Percentiles rank a stretch among this genome's conserved stretches.
Conservation (phyloP, 2,113 vertebrate genomes). For the Tetrao urogallus region DNA sequence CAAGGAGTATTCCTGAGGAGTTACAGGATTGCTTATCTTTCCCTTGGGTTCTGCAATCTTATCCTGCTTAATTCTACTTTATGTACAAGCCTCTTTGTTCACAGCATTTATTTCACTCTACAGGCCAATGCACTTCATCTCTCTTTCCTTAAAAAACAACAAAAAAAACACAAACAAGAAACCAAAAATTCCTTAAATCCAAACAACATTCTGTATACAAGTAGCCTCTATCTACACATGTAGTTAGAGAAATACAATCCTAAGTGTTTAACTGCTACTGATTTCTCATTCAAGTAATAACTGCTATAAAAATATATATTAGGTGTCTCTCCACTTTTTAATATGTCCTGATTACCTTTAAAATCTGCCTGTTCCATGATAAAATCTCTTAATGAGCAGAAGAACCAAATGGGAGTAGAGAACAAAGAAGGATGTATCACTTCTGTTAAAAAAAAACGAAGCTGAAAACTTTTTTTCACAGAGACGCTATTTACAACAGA, state of each 20-base stretch:
- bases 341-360: background rate
- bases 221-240: background rate
- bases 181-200: background rate
- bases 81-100: background rate
- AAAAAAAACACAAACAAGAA: background rate
- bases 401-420: background rate
- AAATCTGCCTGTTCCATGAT: background rate
- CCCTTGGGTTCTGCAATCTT: background rate
- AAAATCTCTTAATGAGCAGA: background rate
- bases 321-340: background rate
- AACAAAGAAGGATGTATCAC: background rate
- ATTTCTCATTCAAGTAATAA: background rate
- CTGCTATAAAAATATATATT: background rate
- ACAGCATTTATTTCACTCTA: background rate
- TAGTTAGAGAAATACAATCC: background rate
- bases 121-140: background rate
- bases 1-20: background rate
- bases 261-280: background rate
- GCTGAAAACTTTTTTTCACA: background rate
- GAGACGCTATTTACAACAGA: background rate
- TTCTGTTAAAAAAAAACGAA: background rate
- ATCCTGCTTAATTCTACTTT: background rate
- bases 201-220: background rate
- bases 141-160: background rate
- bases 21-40: background rate